Conservation (phyloP, 2,113 vertebrate species). For the Pholis gunnellus region DNA sequence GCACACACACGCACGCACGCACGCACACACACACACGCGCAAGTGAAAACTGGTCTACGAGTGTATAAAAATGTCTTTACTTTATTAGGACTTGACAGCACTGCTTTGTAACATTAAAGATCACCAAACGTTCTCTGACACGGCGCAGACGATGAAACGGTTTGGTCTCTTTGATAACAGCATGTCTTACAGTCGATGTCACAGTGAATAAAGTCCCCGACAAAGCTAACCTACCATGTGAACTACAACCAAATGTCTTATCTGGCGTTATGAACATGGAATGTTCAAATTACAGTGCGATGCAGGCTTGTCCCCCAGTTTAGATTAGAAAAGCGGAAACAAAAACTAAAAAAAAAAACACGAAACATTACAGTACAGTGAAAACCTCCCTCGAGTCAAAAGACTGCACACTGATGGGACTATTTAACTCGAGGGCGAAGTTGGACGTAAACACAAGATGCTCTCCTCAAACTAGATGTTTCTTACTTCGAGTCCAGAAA, state of each 20-base stretch:
- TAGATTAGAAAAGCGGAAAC: neutral
- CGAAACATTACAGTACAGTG: constrained; percentile 24
- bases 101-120: constrained; percentile 10
- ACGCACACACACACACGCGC: neutral
- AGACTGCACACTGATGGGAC: constrained; percentile 1
- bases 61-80: neutral
- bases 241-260: neutral
- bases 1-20: no score
- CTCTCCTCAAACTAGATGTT: neutral
- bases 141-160: constrained; percentile 10
- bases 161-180: constrained; percentile 54
- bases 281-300: constrained; percentile 64
- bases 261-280: constrained; percentile 53
- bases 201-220: constrained; percentile 16
- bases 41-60: constrained; percentile 22
- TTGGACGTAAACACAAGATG: constrained; percentile 50
- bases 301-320: constrained; percentile 7
- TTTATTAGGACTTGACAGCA: constrained; percentile 4
- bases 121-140: constrained; percentile 20
- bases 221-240: neutral
- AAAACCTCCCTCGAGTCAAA: constrained; percentile 32
- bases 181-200: constrained; percentile 9
- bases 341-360: no score
- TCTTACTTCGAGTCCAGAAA: constrained; percentile 28
- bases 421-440: constrained; percentile 13